Evolutionary conservation across 35 echinoderm and acorn worm genomes (phyloP), one percentile per base, ranked within the genome.

Genomic region (Stichopus chloronotus): DNA sequence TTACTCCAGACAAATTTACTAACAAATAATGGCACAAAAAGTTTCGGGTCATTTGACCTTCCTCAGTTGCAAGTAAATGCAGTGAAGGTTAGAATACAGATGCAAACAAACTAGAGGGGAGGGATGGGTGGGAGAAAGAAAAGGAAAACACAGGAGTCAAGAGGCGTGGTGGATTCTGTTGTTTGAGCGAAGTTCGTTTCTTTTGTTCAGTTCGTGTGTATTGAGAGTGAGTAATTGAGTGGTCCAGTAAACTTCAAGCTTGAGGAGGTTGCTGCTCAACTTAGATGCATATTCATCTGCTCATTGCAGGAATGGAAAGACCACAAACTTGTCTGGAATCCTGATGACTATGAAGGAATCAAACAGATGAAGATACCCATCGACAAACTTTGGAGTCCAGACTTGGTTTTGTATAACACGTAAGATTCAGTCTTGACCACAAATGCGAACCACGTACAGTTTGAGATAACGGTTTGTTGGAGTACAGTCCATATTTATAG

Each of bases 331-430:
- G 53, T 24, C 14, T 98, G 96, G 96, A 53, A 98, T 72, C 92
- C 94, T 8, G 78, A 78, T n/a, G 90, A 98, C 10, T 95, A 94
- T 92, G 94, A 95, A 13, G 92, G 90, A 11, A 95, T 98, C 59
- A 72, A 12, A 2, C 92, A 92, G 57, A 90, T 98, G 77, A 81
- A 94, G 22, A 92, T 98, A 2, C 96, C 96, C 16, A 93, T 94
- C 13, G 53, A 83, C 25, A 93, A 95, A 89, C 83, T 98, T 54
- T 98, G 96, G 96, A 86, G 90, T 59, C 96, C 96, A 86, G 96
- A 98, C 84, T 71, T 98, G 23, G 96, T 98, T 13, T 90, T 98
- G 24, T 98, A 98, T 71, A 98, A 98, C 79, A 98, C 95, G 96
- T 98, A 94, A 95, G 96, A 87, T 43, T 43, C 74, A 69, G 68